These are phyloP conservation scores for Ahaetulla prasina DNA, from an alignment of 2,113 vertebrate genomes.

Conservation along the genomic window DNA sequence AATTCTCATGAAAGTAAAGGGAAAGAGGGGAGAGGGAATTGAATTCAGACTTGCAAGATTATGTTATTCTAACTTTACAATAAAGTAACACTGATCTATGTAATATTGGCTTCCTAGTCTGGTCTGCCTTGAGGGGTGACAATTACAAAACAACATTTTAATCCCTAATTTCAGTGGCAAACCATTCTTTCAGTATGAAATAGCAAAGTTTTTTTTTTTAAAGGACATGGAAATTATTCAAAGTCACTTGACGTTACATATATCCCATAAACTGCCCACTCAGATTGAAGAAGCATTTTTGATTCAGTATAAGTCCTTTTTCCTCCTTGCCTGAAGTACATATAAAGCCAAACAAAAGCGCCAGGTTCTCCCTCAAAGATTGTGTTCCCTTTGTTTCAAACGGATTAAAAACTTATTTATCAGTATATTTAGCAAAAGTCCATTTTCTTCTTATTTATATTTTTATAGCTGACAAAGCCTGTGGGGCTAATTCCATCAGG, in stretches of 20 bases:
- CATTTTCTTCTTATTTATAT: not conserved
- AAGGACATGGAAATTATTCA: not conserved
- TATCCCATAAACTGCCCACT: not conserved
- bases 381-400: not conserved
- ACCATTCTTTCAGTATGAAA: not conserved
- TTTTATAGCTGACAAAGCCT: not conserved
- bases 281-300: not conserved
- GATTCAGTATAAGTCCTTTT: not conserved
- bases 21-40: not conserved
- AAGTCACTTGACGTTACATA: not conserved
- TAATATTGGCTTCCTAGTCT: not conserved
- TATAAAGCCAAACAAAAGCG: not conserved
- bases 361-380: not conserved
- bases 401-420: constrained; percentile 9
- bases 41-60: not conserved
- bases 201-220: not conserved
- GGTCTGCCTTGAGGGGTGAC: not conserved
- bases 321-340: not conserved
- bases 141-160: not conserved
- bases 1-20: not conserved
- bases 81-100: not conserved
- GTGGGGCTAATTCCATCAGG: fast-evolving
- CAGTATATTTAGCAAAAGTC: not conserved
- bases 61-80: not conserved
- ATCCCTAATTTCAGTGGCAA: not conserved